These are phyloP conservation scores for Hydriomena furcata DNA, from an alignment of 2,888 invertebrate genomes.

Conservation along the genomic window DNA sequence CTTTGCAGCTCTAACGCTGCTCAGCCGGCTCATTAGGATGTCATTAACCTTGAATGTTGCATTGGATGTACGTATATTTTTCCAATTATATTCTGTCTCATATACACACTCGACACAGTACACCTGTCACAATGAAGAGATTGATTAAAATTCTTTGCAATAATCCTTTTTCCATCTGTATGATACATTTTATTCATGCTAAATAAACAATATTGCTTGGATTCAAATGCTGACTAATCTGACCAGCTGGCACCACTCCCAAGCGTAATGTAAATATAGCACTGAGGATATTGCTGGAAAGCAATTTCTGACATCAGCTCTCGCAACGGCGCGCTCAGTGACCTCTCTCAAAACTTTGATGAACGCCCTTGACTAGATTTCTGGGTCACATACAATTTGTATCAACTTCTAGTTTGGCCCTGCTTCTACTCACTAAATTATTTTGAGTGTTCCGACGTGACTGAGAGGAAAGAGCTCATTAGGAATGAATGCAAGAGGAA, in stretches of 20 bases:
- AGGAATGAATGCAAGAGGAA: slow-evolving; percentile 51
- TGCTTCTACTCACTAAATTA: slow-evolving; percentile 31
- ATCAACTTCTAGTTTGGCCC: slow-evolving; percentile 16
- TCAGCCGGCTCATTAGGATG: slow-evolving; percentile 17
- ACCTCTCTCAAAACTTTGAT: slow-evolving; percentile 33
- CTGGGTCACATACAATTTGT: slow-evolving; percentile 34
- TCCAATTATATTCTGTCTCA: background rate
- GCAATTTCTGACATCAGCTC: slow-evolving; percentile 58
- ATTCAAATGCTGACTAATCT: slow-evolving; percentile 45
- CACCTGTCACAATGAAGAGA: background rate
- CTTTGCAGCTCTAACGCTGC: slow-evolving; percentile 6
- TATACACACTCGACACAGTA: background rate
- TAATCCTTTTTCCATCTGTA: background rate
- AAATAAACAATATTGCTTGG: slow-evolving; percentile 39
- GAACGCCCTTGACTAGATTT: slow-evolving; percentile 37
- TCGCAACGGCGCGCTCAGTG: slow-evolving; percentile 45
- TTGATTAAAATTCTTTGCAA: background rate
- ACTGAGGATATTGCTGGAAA: slow-evolving; percentile 65
- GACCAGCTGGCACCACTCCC: slow-evolving; percentile 73
- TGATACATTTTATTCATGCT: slow-evolving; percentile 11
- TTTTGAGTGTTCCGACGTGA: slow-evolving; percentile 33
- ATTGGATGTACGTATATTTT: slow-evolving; percentile 1
- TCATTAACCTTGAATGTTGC: slow-evolving; percentile 15
- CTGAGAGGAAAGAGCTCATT: slow-evolving; percentile 49
- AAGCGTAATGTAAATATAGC: slow-evolving; percentile 68